A percentile compares a stretch with the other conserved stretches of the same genome.
Evolutionary conservation across 2,888 invertebrate genomes (phyloP).

Genomic region (Sphecodes monilicornis): DNA sequence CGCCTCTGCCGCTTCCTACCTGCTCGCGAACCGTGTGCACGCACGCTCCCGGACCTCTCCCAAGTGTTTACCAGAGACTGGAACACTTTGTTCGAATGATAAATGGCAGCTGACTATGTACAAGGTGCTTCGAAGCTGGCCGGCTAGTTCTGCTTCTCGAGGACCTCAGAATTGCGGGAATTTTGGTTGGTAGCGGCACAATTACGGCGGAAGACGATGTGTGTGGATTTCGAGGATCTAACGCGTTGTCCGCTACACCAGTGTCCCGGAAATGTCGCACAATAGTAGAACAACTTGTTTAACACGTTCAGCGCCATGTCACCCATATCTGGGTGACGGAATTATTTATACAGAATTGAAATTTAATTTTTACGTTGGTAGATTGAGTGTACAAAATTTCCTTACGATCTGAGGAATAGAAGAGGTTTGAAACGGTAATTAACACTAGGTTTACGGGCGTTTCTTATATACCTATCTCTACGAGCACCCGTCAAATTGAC

Average conservation of each 20-base stretch:
- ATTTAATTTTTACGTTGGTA: too few species aligned
- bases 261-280: neutral
- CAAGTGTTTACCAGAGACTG: neutral
- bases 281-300: too few species aligned
- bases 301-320: too few species aligned
- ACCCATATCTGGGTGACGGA: too few species aligned
- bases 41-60: neutral
- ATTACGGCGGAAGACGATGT: neutral
- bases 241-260: neutral
- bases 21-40: neutral
- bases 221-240: neutral
- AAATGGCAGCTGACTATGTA: neutral
- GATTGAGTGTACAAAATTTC: too few species aligned
- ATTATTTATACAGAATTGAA: too few species aligned
- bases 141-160: neutral
- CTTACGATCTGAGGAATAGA: too few species aligned
- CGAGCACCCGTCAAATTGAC: too few species aligned
- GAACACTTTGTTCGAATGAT: conserved; percentile 7
- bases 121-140: neutral
- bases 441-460: too few species aligned
- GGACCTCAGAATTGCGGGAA: neutral
- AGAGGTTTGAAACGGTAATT: too few species aligned
- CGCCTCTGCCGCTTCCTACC: conserved; percentile 30
- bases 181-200: neutral
- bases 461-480: too few species aligned